phyloP scores from a whole-genome alignment of 2,888 invertebrate genomes.

The Acheta domesticus region DNA sequence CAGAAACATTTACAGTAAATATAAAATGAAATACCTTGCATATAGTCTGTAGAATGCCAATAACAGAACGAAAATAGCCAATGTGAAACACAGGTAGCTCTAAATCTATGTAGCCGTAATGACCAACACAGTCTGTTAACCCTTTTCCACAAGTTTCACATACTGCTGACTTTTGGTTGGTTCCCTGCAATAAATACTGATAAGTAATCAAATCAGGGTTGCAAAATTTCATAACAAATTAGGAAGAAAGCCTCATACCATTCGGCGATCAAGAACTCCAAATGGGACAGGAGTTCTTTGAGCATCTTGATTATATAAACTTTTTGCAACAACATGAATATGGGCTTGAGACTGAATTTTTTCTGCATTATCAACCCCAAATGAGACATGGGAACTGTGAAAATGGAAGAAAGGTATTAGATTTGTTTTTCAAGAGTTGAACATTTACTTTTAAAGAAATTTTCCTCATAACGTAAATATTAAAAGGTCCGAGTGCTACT shows the following conservation, averaged over 20 bases:
- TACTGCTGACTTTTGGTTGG: conserved; percentile 74
- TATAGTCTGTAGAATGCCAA: conserved; percentile 89
- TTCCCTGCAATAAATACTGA: conserved; percentile 61
- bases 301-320: conserved; percentile 81
- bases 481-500: no score
- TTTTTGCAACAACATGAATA: conserved; percentile 87
- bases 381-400: conserved; percentile 84
- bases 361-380: conserved; percentile 83
- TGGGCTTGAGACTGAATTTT: conserved; percentile 91
- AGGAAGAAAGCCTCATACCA: conserved; percentile 58
- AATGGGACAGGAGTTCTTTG: conserved; percentile 78
- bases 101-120: conserved; percentile 94
- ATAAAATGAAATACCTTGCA: conserved; percentile 66
- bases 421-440: no score
- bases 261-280: conserved; percentile 86
- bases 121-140: conserved; percentile 91
- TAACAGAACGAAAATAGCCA: conserved; percentile 89
- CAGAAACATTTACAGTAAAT: no score
- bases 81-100: conserved; percentile 96
- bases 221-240: neutral
- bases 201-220: conserved; percentile 24
- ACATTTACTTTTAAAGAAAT: no score
- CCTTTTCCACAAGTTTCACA: conserved; percentile 95
- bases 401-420: conserved; percentile 31
- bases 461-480: no score